A percentile compares a stretch with the other conserved stretches of the same genome.
These are phyloP conservation scores for Trichogramma evanescens DNA, from an alignment of 2,888 invertebrate genomes.

Conservation along the genomic window DNA sequence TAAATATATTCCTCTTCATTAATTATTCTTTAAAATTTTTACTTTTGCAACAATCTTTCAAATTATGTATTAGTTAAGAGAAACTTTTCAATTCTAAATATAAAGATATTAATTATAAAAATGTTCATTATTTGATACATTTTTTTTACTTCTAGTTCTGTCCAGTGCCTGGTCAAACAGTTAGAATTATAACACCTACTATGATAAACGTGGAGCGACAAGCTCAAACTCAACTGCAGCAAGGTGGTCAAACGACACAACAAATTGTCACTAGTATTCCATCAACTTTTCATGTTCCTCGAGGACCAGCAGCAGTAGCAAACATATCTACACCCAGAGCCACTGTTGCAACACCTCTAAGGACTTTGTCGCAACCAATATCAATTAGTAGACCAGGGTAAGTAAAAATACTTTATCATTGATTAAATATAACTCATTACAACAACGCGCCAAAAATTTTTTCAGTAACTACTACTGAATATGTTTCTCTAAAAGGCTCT, in stretches of 20 bases:
- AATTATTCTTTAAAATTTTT: too few relatives aligned
- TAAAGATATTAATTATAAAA: too few relatives aligned
- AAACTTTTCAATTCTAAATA: too few relatives aligned
- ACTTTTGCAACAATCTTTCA: too few relatives aligned
- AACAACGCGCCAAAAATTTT: neutral
- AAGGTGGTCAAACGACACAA: slow-evolving; percentile 33
- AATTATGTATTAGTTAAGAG: too few relatives aligned
- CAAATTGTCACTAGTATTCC: slow-evolving; percentile 44
- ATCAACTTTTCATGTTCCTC: slow-evolving; percentile 48
- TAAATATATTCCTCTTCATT: too few relatives aligned
- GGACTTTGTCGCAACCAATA: slow-evolving; percentile 38
- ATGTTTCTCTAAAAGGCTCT: too few relatives aligned
- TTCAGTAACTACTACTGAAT: too few relatives aligned
- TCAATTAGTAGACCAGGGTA: slow-evolving; percentile 27
- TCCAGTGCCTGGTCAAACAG: slow-evolving; percentile 38
- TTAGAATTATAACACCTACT: slow-evolving; percentile 42
- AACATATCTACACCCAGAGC: slow-evolving; percentile 65
- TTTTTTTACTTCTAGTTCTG: slow-evolving; percentile 31
- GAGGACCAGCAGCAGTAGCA: slow-evolving; percentile 68
- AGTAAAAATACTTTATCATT: neutral
- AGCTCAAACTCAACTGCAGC: slow-evolving; percentile 32
- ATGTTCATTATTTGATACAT: too few relatives aligned
- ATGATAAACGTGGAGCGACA: slow-evolving; percentile 42
- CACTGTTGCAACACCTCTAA: slow-evolving; percentile 53
- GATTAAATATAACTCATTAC: neutral